Evolutionary conservation across 2,797 vertebrate species (phyloP), one percentile per base, ranked within the genome.

Genomic region (Florisuga fusca): DNA sequence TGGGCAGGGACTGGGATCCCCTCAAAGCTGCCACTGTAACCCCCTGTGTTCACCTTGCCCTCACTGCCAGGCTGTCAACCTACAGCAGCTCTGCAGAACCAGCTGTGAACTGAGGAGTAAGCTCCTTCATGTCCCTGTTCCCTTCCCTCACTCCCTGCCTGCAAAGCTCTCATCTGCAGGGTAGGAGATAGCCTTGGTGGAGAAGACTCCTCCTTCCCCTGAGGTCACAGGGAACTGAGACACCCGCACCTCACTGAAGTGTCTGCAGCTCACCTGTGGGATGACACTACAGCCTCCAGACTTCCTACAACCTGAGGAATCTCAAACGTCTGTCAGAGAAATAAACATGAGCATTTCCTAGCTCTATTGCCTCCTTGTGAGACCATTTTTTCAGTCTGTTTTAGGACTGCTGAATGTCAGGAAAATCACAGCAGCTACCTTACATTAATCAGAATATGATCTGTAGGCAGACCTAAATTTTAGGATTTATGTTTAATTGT

Each of bases 1-100:
- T 21, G 46, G 13, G 10, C 54, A 14, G 15, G 55, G 48, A 29
- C 23, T 36, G 66, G 14, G 19, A 15, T 0, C 7, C 20, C 31
- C 34, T 26, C 33, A 25, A 53, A 27, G n/a, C 38, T 63, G 29
- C 33, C 67, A 16, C 29, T 1, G 0, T n/a, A n/a, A 61, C 3
- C 14, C 29, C 25, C n/a, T 0, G 0, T 9, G 29, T 38, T 54
- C 7, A 3, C 46, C n/a, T 11, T 21, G 25, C 36, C 53, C 66
- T 73, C 36, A 10, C 31, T 53, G 69, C n/a, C 50, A 55, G 25
- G 12, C 27, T 23, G 26, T 15, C 50, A 57, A 33, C 6, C 19
- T 1, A 0, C n/a, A 57, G 58, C 41, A 59, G n/a, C 18, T 80
- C 63, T 57, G 36, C 53, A 72, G 43, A 80, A 19, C 1, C 29